Evolutionary conservation across 2,797 vertebrate genomes (phyloP).

Genomic region (Enteromius trimaculatus): DNA sequence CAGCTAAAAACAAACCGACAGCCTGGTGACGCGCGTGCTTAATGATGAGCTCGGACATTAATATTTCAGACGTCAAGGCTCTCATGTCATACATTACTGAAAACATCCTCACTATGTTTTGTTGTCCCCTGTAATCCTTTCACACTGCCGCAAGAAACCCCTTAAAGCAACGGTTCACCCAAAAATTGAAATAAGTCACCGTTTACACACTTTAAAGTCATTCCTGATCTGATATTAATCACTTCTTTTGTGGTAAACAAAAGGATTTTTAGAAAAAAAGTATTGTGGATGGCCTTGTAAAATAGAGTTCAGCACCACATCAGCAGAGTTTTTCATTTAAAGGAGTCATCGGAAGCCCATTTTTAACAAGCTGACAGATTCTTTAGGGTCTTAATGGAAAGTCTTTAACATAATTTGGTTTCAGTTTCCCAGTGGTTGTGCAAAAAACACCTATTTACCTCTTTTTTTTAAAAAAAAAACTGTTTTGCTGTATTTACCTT

Average conservation of each 20-base stretch:
- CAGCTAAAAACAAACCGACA: conserved; percentile 13
- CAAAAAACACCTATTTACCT: no score
- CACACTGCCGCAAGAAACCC: background rate
- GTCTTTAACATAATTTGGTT: no score
- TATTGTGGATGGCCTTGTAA: background rate
- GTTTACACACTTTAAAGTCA: background rate
- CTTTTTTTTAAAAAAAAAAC: no score
- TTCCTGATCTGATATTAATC: background rate
- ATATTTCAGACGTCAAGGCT: conserved; percentile 37
- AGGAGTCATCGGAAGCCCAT: no score
- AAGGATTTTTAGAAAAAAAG: background rate
- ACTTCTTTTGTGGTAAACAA: background rate
- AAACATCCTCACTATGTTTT: background rate
- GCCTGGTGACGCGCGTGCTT: background rate
- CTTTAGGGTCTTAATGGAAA: no score
- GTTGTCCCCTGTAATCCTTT: background rate
- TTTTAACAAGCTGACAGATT: no score
- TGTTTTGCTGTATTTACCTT: no score
- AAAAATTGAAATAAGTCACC: background rate
- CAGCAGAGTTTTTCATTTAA: background rate
- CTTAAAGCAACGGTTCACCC: background rate
- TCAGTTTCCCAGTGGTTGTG: no score
- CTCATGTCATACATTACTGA: conserved; percentile 40
- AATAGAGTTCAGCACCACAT: background rate
- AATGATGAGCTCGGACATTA: conserved; percentile 15